Base-by-base conservation (phyloP, 2,888 invertebrate genomes). In the Pterobdella sp. region DNA sequence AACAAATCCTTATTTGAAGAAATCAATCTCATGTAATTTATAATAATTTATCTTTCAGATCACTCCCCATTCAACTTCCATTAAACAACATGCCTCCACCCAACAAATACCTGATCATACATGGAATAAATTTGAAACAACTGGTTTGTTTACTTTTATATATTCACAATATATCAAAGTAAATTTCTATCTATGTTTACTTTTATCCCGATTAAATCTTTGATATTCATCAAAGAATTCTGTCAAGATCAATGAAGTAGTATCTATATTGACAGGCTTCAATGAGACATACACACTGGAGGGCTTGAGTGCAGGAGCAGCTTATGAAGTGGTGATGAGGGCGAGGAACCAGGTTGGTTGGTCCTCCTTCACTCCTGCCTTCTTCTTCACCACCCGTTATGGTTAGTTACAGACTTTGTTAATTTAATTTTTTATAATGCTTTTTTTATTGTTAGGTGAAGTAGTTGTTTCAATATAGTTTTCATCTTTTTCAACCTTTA, bases 281-380 rank as follows among this genome's bases (percentile, higher is more conserved):
- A 56, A 56, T 26, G n/a, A 56, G 3, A 56, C 60, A 22, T 68
- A 37, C 32, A 14, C 32, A 7, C 10, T 73, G 34, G 29, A 35
- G 18, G 34, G 63, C 36, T 49, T 73, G n/a, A 35, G 31, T 10
- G 63, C 73, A 3, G 37, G 56, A 3, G n/a, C 69, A 14, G 31
- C 32, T 26, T 73, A 73, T 36, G 64, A 70, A 31, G n/a, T 73
- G 31, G 36, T n/a, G 34, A 32, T 73, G 63, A 73, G 64, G 52
- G 73, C 69, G n/a, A 34, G 42, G 29, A 73, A 73, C 35, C 64
- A n/a, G 1, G 31, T 73, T 29, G 69, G 73, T 14, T 73, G 68
- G 73, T 73, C 73, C 14, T n/a, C 36, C 10, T 34, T 31, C 29
- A 63, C 73, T 14, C 7, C 3, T 1, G 31, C 36, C 34, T 35